phyloP scores from a whole-genome alignment of 2,888 invertebrate genomes.

The Hydriomena furcata region DNA sequence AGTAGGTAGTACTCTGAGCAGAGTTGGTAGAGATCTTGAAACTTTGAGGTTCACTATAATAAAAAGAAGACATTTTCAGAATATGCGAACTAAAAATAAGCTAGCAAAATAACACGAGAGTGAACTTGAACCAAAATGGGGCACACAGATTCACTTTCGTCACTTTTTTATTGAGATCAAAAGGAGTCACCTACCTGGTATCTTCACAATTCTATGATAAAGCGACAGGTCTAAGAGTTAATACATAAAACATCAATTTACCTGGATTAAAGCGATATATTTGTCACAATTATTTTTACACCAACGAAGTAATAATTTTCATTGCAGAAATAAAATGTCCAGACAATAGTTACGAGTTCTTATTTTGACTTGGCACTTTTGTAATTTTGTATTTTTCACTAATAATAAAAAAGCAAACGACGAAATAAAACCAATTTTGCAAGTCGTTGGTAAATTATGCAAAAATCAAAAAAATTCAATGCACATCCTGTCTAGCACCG shows the following conservation, averaged over 20 bases:
- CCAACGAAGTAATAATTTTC: conserved; percentile 80
- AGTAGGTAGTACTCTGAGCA: background rate
- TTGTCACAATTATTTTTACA: conserved; percentile 83
- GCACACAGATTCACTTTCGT: conserved; percentile 51
- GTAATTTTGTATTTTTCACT: conserved; percentile 41
- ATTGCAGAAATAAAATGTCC: conserved; percentile 68
- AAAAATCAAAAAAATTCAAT: conserved; percentile 70
- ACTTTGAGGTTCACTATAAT: conserved; percentile 3
- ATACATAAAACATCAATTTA: conserved; percentile 62
- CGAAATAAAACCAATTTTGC: conserved; percentile 48
- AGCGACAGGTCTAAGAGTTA: conserved; percentile 27
- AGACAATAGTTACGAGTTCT: conserved; percentile 42
- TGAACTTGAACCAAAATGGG: conserved; percentile 73
- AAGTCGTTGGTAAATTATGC: conserved; percentile 59
- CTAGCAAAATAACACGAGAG: conserved; percentile 59
- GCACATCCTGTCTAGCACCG: conserved; percentile 81
- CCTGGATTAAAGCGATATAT: conserved; percentile 73
- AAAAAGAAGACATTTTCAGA: conserved; percentile 27
- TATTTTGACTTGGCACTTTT: conserved; percentile 45
- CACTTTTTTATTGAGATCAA: conserved; percentile 43
- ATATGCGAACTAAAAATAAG: conserved; percentile 36
- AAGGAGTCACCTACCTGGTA: conserved; percentile 35
- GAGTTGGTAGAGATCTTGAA: background rate
- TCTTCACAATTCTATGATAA: conserved; percentile 24
- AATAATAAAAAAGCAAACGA: conserved; percentile 43